A percentile compares a stretch with the other conserved stretches of the same genome.
Conservation (phyloP, 2,888 invertebrate species). For the Acheta domesticus region DNA sequence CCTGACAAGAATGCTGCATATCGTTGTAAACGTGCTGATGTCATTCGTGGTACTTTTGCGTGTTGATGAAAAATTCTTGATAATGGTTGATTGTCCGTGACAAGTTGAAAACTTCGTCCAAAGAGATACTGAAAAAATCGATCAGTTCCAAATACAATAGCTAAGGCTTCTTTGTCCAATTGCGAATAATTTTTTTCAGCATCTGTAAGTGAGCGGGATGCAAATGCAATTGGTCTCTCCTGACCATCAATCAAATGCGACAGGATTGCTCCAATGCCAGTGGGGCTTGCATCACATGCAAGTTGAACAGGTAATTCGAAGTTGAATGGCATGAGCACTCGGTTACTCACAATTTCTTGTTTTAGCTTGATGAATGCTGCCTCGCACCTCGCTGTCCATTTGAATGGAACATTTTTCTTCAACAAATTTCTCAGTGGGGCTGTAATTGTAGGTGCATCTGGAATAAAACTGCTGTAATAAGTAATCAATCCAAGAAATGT, state of each 20-base stretch:
- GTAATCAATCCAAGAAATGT: constrained; percentile 41
- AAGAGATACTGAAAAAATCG: not conserved
- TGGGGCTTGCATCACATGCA: constrained; percentile 36
- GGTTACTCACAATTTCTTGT: constrained; percentile 33
- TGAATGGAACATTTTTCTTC: not conserved
- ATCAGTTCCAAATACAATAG: not conserved
- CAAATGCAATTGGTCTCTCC: constrained; percentile 5
- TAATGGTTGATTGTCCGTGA: not conserved
- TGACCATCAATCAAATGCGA: constrained; percentile 32
- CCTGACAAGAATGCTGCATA: not conserved
- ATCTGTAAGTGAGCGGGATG: not conserved
- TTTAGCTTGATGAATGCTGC: constrained; percentile 35
- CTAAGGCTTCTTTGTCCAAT: constrained; percentile 18
- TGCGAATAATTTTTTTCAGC: constrained; percentile 18
- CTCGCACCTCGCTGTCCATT: constrained; percentile 32
- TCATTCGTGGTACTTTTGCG: not conserved
- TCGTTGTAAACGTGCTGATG: not conserved
- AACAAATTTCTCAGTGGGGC: not conserved
- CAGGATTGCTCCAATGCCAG: constrained; percentile 36
- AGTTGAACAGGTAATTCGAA: constrained; percentile 32
- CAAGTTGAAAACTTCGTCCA: not conserved
- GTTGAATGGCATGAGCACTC: constrained; percentile 33
- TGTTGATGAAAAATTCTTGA: not conserved
- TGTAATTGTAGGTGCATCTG: constrained; percentile 29
- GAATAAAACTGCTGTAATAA: constrained; percentile 35